Evolutionary conservation across 2,797 vertebrate species (phyloP), one percentile per base, ranked within the genome.

Genomic region (Hyperoplus immaculatus): DNA sequence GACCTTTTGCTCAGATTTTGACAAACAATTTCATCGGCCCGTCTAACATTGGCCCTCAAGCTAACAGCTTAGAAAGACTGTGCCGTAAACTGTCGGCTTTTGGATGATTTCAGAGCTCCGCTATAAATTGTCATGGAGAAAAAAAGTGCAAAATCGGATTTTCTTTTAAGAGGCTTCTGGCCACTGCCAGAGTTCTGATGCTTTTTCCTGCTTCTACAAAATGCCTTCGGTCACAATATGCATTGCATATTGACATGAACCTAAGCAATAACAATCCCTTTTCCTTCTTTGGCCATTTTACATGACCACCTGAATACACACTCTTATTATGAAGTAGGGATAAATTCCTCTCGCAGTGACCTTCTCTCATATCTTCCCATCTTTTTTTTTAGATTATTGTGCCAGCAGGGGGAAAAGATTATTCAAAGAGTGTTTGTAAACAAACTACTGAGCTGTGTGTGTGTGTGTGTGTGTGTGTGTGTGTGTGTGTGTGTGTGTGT

Each of bases 361-460:
- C 72, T 70, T 39, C 5, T 0, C 47, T 74, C 21, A 15, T 54
- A 49, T 72, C 64, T 64, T 63, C 5, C 36, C 59, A 29, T 0
- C 6, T 61, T 36, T 54, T 75, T 42, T 43, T 15, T 43, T 51
- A 65, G 63, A 50, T 64, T 75, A 49, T 62, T 73, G 38, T 16
- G 2, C 42, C 41, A 76, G 50, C 68, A 49, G 67, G 54, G 61
- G 43, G 29, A 64, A 81, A 75, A 70, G 47, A 72, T 84, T 57
- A 67, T 74, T 74, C 53, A 39, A 12, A 64, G 53, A 50, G 55
- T 80, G 71, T 84, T 92, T 87, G 72, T 79, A 72, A 78, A 80
- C 74, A 80, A 56, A 69, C 63, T 5, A 74, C 29, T 80, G 38
- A 63, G 58, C 53, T 69, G 14, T 50, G 36, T 54, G 8, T 58